Evolutionary conservation across 2,888 invertebrate genomes (phyloP).

Genomic region (Standfussiana lucernea): DNA sequence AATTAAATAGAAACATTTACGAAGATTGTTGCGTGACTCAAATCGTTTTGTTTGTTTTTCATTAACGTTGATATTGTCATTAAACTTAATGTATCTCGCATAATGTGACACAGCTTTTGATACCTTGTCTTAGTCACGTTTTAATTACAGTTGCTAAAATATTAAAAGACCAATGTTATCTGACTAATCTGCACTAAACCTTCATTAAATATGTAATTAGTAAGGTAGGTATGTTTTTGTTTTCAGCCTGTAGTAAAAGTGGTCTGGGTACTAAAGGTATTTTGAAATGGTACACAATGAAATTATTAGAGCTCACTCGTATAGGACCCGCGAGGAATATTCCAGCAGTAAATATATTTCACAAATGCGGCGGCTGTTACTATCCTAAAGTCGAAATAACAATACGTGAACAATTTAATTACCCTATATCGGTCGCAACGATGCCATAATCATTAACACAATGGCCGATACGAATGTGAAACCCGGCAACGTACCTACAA

Average conservation of each 20-base stretch:
- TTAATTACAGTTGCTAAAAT: slow-evolving; percentile 42
- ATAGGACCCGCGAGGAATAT: slow-evolving; percentile 46
- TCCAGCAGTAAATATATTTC: slow-evolving; percentile 20
- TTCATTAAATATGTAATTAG: neutral
- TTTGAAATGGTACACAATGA: slow-evolving; percentile 5
- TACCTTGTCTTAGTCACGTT: slow-evolving; percentile 41
- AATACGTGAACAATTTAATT: slow-evolving; percentile 64
- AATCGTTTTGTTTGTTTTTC: slow-evolving; percentile 65
- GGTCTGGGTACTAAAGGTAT: neutral
- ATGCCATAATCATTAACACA: slow-evolving; percentile 70
- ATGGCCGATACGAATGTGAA: slow-evolving; percentile 61
- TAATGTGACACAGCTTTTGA: slow-evolving; percentile 48
- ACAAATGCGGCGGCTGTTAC: slow-evolving; percentile 9
- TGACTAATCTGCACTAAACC: slow-evolving; percentile 9
- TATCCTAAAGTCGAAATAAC: slow-evolving; percentile 59
- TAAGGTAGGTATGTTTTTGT: neutral
- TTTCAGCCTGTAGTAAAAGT: neutral
- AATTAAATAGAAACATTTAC: slow-evolving; percentile 67
- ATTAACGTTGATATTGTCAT: slow-evolving; percentile 58
- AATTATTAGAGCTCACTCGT: slow-evolving; percentile 14
- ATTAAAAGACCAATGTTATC: slow-evolving; percentile 17
- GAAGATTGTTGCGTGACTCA: slow-evolving; percentile 65
- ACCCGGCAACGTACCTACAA: slow-evolving; percentile 58
- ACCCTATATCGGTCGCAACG: slow-evolving; percentile 65
- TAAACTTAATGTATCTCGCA: slow-evolving; percentile 52